phyloP scores from a whole-genome alignment of 2,888 invertebrate genomes.

The Agonopterix alstromeriana region DNA sequence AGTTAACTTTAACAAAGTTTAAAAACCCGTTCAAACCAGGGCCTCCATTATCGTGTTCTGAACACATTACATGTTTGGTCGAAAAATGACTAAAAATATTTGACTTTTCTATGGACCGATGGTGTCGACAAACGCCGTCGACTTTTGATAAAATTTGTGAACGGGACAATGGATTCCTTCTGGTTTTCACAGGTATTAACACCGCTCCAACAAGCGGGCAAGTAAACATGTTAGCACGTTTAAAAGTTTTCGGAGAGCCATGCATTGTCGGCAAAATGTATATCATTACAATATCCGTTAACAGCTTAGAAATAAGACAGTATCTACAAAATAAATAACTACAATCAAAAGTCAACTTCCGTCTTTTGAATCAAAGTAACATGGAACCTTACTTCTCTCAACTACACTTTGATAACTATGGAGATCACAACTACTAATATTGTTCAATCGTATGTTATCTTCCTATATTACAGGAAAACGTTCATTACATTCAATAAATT shows the following conservation, averaged over 20 bases:
- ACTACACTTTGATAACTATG: neutral
- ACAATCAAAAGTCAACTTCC: neutral
- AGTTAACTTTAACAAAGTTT: neutral
- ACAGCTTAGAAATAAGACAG: neutral
- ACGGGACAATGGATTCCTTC: too few species aligned
- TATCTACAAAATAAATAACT: constrained; percentile 34
- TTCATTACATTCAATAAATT: too few species aligned
- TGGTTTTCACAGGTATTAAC: too few species aligned
- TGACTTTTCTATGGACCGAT: too few species aligned
- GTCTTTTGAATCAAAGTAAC: constrained; percentile 1
- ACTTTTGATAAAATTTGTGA: too few species aligned
- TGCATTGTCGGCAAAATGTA: neutral
- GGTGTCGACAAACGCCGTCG: too few species aligned
- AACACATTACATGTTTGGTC: too few species aligned
- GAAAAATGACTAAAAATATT: too few species aligned
- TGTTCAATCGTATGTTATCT: constrained; percentile 1
- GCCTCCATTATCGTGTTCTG: too few species aligned
- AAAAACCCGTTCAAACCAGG: too few species aligned
- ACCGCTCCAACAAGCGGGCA: too few species aligned
- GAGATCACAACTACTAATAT: constrained; percentile 7
- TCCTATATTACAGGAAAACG: neutral
- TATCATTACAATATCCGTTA: neutral
- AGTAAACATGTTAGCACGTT: too few species aligned
- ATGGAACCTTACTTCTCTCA: neutral
- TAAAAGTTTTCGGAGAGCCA: neutral